These are phyloP conservation scores for Beroe forskalii DNA, from an alignment of 37 sponge, comb jelly and placozoan species.

Conservation along the genomic window DNA sequence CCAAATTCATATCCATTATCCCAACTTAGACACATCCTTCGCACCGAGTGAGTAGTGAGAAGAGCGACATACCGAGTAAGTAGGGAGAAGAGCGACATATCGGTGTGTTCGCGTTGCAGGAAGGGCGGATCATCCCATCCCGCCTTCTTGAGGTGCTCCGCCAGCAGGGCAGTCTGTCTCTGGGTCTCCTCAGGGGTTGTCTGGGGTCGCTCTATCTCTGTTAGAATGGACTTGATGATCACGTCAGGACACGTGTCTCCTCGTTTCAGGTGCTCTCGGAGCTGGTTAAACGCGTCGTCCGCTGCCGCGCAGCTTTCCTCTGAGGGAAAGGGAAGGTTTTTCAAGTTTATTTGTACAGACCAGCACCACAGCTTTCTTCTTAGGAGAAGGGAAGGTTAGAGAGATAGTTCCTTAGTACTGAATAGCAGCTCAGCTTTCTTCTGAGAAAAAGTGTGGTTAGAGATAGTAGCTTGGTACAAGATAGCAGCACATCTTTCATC, in stretches of 20 bases:
- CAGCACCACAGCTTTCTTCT: too few species aligned
- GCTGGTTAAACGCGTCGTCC: slow-evolving; percentile 38
- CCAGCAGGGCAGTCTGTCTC: slow-evolving; percentile 33
- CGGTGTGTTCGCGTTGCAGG: slow-evolving; percentile 30
- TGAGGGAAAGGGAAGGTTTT: too few species aligned
- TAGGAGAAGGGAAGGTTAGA: too few species aligned
- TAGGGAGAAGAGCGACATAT: slow-evolving; percentile 23
- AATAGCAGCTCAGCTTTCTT: too few species aligned
- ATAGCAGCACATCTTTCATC: too few species aligned
- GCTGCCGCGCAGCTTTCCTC: not conserved
- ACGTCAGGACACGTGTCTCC: slow-evolving; percentile 58
- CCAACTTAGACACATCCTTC: too few species aligned
- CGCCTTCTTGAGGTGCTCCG: slow-evolving; percentile 57
- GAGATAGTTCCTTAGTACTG: too few species aligned
- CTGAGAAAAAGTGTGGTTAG: too few species aligned
- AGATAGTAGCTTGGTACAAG: too few species aligned
- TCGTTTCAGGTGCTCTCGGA: slow-evolving; percentile 26
- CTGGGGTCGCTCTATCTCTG: slow-evolving; percentile 52
- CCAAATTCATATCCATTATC: too few species aligned
- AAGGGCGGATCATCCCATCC: slow-evolving; percentile 42
- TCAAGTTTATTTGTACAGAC: too few species aligned
- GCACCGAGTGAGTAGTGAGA: not conserved
- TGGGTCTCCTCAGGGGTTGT: slow-evolving; percentile 47
- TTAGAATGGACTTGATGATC: slow-evolving; percentile 42
- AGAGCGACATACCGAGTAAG: slow-evolving; percentile 30